Percentiles rank a stretch among this genome's conserved stretches.
phyloP scores from a whole-genome alignment of 2,113 vertebrate species.

The Myiopsitta monachus region DNA sequence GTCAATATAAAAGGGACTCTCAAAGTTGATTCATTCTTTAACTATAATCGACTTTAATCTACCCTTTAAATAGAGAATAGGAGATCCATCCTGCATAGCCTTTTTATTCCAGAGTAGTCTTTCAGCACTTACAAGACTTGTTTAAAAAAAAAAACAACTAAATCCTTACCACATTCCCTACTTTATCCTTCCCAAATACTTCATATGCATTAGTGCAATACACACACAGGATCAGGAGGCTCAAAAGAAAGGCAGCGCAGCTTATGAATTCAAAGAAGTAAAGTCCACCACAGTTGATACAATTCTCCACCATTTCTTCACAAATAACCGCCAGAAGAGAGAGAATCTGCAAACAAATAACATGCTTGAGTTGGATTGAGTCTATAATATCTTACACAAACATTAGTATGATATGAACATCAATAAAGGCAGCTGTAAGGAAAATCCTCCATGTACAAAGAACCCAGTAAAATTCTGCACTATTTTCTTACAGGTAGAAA shows the following conservation, averaged over 20 bases:
- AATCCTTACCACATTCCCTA: slow-evolving; percentile 74
- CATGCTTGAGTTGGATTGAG: not conserved
- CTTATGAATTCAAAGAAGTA: slow-evolving; percentile 93
- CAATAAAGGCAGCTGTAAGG: not conserved
- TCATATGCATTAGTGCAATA: slow-evolving; percentile 72
- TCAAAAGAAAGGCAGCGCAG: slow-evolving; percentile 87
- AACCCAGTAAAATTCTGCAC: not conserved
- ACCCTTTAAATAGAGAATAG: not conserved
- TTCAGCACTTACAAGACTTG: not conserved
- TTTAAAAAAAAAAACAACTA: not conserved
- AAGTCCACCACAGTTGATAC: slow-evolving; percentile 74
- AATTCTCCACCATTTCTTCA: slow-evolving; percentile 83
- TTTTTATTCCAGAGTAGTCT: not conserved
- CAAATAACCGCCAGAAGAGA: slow-evolving; percentile 86
- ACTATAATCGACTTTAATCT: not conserved
- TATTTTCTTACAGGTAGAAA: not conserved
- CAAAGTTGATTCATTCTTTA: not conserved
- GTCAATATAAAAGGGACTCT: not conserved
- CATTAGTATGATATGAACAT: not conserved
- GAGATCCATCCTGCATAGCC: not conserved
- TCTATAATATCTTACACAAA: not conserved
- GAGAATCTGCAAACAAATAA: slow-evolving; percentile 74
- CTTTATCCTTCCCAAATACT: slow-evolving; percentile 67
- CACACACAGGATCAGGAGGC: slow-evolving; percentile 77
- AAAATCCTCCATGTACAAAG: not conserved